phyloP scores from a whole-genome alignment of 2,113 vertebrate species.

The Hypocryptadius cinnamomeus region DNA sequence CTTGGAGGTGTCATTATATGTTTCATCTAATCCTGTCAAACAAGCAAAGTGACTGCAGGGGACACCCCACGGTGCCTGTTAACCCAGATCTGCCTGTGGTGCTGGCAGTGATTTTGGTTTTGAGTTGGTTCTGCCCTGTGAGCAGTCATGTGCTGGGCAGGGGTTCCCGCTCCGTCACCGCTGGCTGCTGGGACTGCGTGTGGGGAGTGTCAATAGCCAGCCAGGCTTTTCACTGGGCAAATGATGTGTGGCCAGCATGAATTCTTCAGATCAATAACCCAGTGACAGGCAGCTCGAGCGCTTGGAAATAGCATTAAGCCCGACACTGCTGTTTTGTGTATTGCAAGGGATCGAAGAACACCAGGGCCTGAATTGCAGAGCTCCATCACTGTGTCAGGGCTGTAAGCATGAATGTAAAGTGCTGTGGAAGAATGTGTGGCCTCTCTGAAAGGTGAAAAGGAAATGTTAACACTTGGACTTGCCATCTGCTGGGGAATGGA shows the following conservation, averaged over 20 bases:
- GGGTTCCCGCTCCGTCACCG: fast-evolving
- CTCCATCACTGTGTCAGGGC: not conserved
- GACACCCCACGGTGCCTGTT: fast-evolving
- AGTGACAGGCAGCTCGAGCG: not conserved
- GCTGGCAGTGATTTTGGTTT: not conserved
- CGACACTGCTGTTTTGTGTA: not conserved
- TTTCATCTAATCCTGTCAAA: not conserved
- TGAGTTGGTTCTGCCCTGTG: too few species aligned
- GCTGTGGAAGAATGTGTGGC: not conserved
- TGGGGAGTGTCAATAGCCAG: not conserved
- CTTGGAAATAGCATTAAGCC: not conserved
- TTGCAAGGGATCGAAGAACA: not conserved
- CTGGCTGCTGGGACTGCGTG: not conserved
- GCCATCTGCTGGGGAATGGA: not conserved
- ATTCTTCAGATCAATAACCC: not conserved
- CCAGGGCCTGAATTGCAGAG: not conserved
- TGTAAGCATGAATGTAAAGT: not conserved
- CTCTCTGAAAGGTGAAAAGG: not conserved
- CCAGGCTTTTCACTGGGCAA: not conserved
- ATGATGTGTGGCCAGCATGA: not conserved
- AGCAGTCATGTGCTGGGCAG: fast-evolving
- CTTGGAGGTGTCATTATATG: not conserved
- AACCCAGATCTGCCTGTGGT: not conserved
- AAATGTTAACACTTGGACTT: not conserved
- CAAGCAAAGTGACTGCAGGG: not conserved